Evolutionary conservation across 2,888 invertebrate genomes (phyloP).

Genomic region (Malthinus seriepunctatus): DNA sequence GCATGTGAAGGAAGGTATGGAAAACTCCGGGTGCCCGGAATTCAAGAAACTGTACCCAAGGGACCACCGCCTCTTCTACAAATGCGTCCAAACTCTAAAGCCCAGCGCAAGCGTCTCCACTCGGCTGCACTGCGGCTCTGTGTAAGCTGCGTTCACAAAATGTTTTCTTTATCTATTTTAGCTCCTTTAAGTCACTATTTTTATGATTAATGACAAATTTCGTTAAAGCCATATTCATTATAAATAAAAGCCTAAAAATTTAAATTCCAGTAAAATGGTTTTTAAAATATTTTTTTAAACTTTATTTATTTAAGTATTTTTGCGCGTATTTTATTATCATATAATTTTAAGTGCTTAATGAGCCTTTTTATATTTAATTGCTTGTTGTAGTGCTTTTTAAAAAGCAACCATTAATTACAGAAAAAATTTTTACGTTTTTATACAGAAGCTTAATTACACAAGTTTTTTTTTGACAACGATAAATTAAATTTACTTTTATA

Average conservation of each 20-base stretch:
- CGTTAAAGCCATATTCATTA: constrained; percentile 12
- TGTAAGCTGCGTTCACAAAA: constrained; percentile 44
- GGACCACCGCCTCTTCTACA: constrained; percentile 45
- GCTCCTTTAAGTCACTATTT: constrained; percentile 23
- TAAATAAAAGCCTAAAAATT: too few relatives aligned
- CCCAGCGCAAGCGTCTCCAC: constrained; percentile 43
- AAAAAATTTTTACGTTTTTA: background rate
- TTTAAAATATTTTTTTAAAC: too few relatives aligned
- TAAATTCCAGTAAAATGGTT: too few relatives aligned
- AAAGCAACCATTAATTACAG: background rate
- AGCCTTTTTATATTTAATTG: constrained; percentile 2
- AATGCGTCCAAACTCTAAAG: constrained; percentile 42
- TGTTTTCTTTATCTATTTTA: constrained; percentile 34
- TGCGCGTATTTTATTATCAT: constrained; percentile 4
- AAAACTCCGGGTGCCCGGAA: constrained; percentile 44
- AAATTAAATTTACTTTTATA: too few relatives aligned
- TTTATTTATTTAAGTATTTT: background rate
- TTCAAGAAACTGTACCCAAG: constrained; percentile 48
- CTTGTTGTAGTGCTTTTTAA: constrained; percentile 2
- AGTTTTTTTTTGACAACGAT: too few relatives aligned
- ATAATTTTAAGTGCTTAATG: constrained; percentile 3
- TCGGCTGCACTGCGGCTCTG: constrained; percentile 47
- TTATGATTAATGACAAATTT: constrained; percentile 28
- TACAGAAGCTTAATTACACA: too few relatives aligned
- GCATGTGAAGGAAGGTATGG: constrained; percentile 41